Conservation (phyloP, 2,113 vertebrate genomes). For the Dromas ardeola region DNA sequence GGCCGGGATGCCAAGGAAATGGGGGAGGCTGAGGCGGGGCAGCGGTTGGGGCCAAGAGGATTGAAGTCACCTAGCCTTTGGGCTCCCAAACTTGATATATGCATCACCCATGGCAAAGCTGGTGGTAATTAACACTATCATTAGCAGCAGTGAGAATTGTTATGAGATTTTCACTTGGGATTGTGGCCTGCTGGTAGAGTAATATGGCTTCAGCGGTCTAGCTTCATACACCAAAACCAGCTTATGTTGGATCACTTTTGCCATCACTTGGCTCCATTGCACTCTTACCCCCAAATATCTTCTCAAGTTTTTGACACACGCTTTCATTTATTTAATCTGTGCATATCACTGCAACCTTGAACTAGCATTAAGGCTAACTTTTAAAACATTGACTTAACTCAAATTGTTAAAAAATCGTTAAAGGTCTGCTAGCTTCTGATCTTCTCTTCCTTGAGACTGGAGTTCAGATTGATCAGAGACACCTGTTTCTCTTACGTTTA, state of each 20-base stretch:
- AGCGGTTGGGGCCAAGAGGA: accelerated
- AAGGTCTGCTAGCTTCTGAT: not conserved
- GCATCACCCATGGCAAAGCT: not conserved
- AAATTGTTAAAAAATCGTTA: not conserved
- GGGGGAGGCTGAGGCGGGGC: not conserved
- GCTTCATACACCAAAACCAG: not conserved
- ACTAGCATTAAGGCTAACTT: not conserved
- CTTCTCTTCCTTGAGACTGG: not conserved
- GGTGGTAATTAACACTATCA: not conserved
- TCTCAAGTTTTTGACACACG: not conserved
- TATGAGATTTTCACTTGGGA: not conserved
- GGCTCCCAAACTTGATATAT: not conserved
- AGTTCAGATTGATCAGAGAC: not conserved
- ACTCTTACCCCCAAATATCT: not conserved
- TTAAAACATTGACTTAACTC: not conserved
- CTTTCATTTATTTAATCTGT: not conserved
- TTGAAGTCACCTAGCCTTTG: not conserved
- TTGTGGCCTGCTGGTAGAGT: not conserved
- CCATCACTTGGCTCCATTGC: not conserved
- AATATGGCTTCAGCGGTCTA: not conserved
- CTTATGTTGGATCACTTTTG: not conserved
- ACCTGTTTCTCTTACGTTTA: not conserved
- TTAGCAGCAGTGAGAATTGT: not conserved
- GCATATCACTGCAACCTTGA: not conserved
- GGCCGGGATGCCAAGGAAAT: too few species aligned